These are phyloP conservation scores for Diadegma fenestrale DNA, from an alignment of 2,888 invertebrate species.

Conservation along the genomic window DNA sequence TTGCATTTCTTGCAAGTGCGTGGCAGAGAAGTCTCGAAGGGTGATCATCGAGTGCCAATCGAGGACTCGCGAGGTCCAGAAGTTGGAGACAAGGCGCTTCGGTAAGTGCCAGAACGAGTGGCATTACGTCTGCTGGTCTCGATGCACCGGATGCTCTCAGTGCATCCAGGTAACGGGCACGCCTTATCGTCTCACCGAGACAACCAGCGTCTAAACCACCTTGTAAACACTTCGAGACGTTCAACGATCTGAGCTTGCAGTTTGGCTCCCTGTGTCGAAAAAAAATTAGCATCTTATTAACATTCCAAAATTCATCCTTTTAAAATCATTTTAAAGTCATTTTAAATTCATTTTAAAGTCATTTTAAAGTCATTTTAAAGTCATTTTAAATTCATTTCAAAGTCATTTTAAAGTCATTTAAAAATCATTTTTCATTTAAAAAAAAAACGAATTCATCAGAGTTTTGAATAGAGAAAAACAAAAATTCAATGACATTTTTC, in stretches of 20 bases:
- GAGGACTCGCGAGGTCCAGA: constrained; percentile 86
- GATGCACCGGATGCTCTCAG: constrained; percentile 86
- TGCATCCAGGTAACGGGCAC: constrained; percentile 86
- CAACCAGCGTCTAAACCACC: constrained; percentile 87
- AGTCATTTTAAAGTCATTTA: too few species aligned
- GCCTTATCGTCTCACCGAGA: constrained; percentile 86
- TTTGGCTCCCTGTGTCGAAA: constrained; percentile 84
- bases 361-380: too few species aligned
- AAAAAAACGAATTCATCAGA: too few species aligned
- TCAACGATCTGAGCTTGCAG: constrained; percentile 86
- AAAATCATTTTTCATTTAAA: too few species aligned
- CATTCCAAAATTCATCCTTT: too few species aligned
- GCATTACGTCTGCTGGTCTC: constrained; percentile 86
- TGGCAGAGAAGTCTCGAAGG: constrained; percentile 85
- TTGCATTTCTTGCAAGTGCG: constrained; percentile 85
- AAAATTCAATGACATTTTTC: not conserved
- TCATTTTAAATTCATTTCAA: too few species aligned
- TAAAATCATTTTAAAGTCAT: too few species aligned
- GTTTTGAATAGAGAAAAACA: too few species aligned
- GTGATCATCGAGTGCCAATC: constrained; percentile 86
- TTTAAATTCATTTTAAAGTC: too few species aligned
- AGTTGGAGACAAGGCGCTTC: constrained; percentile 86
- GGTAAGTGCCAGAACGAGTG: constrained; percentile 86
- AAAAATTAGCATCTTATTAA: not conserved
- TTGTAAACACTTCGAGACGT: constrained; percentile 87